A percentile compares a stretch with the other conserved stretches of the same genome.
Conservation (phyloP, 2,113 vertebrate species). For the Toxostoma redivivum region DNA sequence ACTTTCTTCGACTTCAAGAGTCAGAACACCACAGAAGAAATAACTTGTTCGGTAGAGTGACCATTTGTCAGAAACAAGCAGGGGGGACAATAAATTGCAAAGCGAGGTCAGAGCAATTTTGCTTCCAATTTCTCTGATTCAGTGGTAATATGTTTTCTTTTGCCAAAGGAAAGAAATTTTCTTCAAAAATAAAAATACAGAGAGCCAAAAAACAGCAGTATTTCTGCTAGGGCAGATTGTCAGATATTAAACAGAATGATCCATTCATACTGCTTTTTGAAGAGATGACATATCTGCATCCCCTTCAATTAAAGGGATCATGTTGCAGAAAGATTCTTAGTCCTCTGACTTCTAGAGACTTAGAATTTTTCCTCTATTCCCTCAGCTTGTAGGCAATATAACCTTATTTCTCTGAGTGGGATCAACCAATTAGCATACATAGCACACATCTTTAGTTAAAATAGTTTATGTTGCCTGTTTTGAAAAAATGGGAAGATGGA, state of each 20-base stretch:
- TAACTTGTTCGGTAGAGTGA: neutral
- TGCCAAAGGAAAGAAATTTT: neutral
- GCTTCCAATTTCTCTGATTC: conserved; percentile 12
- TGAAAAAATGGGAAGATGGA: neutral
- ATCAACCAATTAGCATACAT: neutral
- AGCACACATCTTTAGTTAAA: neutral
- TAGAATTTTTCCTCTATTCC: neutral
- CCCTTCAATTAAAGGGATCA: neutral
- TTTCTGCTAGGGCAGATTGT: neutral
- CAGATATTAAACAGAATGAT: neutral
- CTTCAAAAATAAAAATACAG: neutral
- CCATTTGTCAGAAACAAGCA: neutral
- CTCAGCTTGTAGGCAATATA: neutral
- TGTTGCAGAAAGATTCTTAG: neutral
- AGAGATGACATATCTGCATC: neutral
- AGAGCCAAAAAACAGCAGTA: neutral
- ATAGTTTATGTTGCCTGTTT: neutral
- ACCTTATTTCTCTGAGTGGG: neutral
- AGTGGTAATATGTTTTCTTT: neutral
- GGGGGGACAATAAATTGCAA: neutral
- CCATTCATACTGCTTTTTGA: neutral
- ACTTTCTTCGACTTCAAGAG: conserved; percentile 10
- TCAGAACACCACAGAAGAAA: neutral
- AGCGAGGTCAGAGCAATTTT: neutral
- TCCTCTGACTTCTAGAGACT: neutral